Base-by-base conservation (phyloP, 2,888 invertebrate genomes). In the Brachypalpus laphriformis region DNA sequence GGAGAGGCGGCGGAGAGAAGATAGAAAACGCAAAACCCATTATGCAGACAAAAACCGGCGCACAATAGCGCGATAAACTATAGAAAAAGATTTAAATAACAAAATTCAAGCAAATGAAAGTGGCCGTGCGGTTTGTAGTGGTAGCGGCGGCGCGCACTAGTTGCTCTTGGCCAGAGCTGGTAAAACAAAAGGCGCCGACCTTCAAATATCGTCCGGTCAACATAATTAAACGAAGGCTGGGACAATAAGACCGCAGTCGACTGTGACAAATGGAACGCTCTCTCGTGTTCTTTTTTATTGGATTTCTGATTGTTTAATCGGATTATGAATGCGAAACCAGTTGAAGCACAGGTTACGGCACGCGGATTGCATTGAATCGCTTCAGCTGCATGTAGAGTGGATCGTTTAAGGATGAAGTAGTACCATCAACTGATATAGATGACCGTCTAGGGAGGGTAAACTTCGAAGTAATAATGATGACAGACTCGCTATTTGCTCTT, bases 141-240 rank as follows among this genome's bases (percentile, higher is more conserved):
- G n/a, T n/a, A n/a, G n/a, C n/a, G n/a, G n/a, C n/a, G n/a, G n/a
- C n/a, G n/a, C n/a, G n/a, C n/a, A n/a, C n/a, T n/a, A n/a, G n/a
- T n/a, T n/a, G n/a, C n/a, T n/a, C n/a, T 31, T 1, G 56, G 28
- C 18, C 18, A 28, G 16, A 9, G 45, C 8, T 9, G 47, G 47
- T 20, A 66, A 66, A 37, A 66, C 51, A 66, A 51, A 66, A 51
- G 51, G n/a, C n/a, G 14, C 25, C n/a, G 66, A 66, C 66, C 66
- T 66, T 66, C 66, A 54, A 54, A 40, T 66, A 51, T 11, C 8
- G 66, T 18, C 51, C 51, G 66, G 66, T 25, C 28, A 66, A 51
- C 20, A 42, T 66, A 51, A 66, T 66, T 37, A 66, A 66, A 66
- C 11, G 40, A 51, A 66, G 51, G 66, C 51, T 66, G 66, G 25